These are phyloP conservation scores for Neolamprologus caudopunctatus DNA, from an alignment of 2,113 vertebrate genomes.

Conservation along the genomic window DNA sequence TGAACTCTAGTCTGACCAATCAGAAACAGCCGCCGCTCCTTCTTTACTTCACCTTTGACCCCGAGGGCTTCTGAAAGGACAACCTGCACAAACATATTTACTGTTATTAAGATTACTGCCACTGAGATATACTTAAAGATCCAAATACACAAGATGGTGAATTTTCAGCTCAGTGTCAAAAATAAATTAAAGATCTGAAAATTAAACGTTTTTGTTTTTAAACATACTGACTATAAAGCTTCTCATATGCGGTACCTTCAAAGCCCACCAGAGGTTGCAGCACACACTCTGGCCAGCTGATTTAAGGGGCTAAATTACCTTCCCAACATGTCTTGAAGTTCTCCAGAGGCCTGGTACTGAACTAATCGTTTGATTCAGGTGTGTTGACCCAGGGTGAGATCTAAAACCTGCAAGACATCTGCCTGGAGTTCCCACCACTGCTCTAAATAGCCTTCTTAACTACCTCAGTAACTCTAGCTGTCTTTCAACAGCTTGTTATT, in stretches of 20 bases:
- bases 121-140: not conserved
- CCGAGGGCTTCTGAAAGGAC: constrained; percentile 72
- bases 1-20: constrained; percentile 81
- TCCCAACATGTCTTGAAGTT: not conserved
- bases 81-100: not conserved
- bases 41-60: constrained; percentile 72
- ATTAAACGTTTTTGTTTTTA: not conserved
- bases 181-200: not conserved
- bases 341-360: not conserved
- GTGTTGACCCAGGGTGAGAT: not conserved
- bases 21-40: constrained; percentile 72
- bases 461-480: not conserved
- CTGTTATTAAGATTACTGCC: not conserved
- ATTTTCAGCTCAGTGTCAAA: not conserved
- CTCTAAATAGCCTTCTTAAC: not conserved
- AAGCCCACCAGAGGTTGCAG: not conserved
- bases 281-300: not conserved
- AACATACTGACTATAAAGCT: not conserved
- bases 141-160: not conserved
- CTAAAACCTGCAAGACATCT: not conserved
- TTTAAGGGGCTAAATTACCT: not conserved
- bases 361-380: not conserved
- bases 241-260: not conserved
- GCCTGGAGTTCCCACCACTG: not conserved
- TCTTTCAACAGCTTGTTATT: not conserved